Conservation (phyloP, 2,888 invertebrate species). For the Ceriagrion tenellum region DNA sequence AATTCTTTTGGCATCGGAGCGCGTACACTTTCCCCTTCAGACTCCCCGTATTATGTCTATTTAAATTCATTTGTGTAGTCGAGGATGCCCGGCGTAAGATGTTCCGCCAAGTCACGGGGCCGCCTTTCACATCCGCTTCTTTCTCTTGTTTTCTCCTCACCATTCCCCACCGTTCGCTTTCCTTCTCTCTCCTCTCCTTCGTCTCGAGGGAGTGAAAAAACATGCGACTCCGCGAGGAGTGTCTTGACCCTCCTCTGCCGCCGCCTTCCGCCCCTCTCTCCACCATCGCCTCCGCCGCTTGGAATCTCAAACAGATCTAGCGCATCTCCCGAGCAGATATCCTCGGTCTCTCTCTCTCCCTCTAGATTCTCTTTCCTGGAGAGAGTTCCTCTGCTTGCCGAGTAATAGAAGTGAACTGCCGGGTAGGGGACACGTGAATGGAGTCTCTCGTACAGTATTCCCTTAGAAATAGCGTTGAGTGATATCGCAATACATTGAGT, state of each 20-base stretch:
- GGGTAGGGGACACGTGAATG: background rate
- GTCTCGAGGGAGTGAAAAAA: background rate
- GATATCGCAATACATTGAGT: no score
- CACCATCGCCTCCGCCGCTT: no score
- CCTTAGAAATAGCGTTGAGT: background rate
- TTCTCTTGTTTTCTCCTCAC: background rate
- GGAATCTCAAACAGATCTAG: constrained; percentile 56
- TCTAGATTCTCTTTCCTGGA: background rate
- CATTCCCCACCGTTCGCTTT: background rate
- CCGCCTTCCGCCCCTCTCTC: background rate
- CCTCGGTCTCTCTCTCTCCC: background rate
- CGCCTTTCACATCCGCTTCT: background rate
- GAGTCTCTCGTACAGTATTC: background rate
- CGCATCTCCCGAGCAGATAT: constrained; percentile 32
- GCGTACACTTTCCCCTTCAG: background rate
- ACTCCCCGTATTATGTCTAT: background rate
- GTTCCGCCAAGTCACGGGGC: background rate
- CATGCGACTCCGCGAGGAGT: background rate
- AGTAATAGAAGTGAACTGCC: background rate
- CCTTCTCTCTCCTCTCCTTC: background rate
- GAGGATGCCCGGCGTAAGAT: background rate
- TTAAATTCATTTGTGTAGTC: background rate
- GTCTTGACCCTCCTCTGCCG: constrained; percentile 37
- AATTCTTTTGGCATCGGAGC: background rate
- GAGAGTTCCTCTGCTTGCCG: constrained; percentile 14